Evolutionary conservation across 2,797 vertebrate genomes (phyloP), one percentile per base, ranked within the genome.

Genomic region (Ctenosaura bakeri): DNA sequence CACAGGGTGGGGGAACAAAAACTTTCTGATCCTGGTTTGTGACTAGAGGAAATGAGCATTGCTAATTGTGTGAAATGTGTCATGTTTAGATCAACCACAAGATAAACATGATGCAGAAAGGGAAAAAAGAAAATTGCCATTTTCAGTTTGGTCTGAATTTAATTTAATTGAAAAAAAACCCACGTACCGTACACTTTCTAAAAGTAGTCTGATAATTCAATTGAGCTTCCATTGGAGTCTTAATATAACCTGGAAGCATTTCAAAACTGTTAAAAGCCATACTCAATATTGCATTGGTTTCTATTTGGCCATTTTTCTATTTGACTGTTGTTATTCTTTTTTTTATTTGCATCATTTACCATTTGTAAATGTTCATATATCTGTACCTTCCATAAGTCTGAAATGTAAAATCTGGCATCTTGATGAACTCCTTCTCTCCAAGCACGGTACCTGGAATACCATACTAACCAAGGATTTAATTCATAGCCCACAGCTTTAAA

Each of bases 391-490:
- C 99, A 99, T 78, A 99, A 95, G 90, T 99, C 98, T 20, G 98
- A 98, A 92, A 98, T 97, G 90, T 99, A 97, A 95, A 99, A 99
- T 69, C 91, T 97, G 88, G 98, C 96, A 22, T 96, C 97, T 64
- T 91, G 96, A 90, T 98, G 97, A 12, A 99, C 98, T 3, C 99
- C 99, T 78, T 98, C 98, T 94, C 95, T 98, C 98, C 98, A 98
- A 9, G 99, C 98, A 26, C 94, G 94, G 91, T 98, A 99, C 81
- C 98, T 97, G 74, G 99, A 99, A 92, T 98, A 99, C 98, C 98
- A 99, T 64, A 99, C 99, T 81, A 99, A 96, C 99, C 99, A 99
- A 0, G 99, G 99, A 94, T 99, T 99, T 94, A 99, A 94, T 90
- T 99, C 99, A 91, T 99, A 98, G 74, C 99, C 99, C 0, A 97